Evolutionary conservation across 1,140 invertebrate species (phyloP).

Genomic region (Drosophila pachea): DNA sequence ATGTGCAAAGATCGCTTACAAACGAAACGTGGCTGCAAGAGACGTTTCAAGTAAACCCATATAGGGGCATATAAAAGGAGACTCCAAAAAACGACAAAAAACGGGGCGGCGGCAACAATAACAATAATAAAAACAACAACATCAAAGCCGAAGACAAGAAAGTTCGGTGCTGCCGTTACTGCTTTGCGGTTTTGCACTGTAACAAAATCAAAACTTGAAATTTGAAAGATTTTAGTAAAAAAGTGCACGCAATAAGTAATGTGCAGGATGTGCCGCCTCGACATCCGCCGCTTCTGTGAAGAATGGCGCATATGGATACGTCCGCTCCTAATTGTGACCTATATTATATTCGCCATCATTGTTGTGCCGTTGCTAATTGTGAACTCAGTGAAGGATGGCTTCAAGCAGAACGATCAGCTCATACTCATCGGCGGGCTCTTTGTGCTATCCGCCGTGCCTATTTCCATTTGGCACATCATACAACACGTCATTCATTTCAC

Average conservation of each 20-base stretch:
- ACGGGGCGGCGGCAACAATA: slow-evolving; percentile 57
- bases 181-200: slow-evolving; percentile 39
- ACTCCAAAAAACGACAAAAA: slow-evolving; percentile 37
- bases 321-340: slow-evolving; percentile 88
- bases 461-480: slow-evolving; percentile 96
- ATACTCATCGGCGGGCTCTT: slow-evolving; percentile 93
- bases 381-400: slow-evolving; percentile 86
- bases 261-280: slow-evolving; percentile 59
- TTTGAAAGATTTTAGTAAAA: slow-evolving; percentile 6
- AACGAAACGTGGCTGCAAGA: slow-evolving; percentile 32
- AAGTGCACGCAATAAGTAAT: slow-evolving; percentile 1
- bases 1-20: slow-evolving; percentile 36
- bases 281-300: slow-evolving; percentile 80
- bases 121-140: slow-evolving; percentile 39
- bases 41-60: slow-evolving; percentile 29
- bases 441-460: slow-evolving; percentile 92
- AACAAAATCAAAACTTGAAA: slow-evolving; percentile 49
- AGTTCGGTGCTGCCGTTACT: slow-evolving; percentile 16
- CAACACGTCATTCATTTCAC: slow-evolving; percentile 97
- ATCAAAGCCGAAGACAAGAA: slow-evolving; percentile 5
- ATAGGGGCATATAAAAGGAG: slow-evolving; percentile 7
- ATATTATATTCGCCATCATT: slow-evolving; percentile 89
- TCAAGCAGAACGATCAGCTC: slow-evolving; percentile 86
- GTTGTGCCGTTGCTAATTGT: slow-evolving; percentile 90
- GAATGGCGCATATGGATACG: slow-evolving; percentile 94